Evolutionary conservation across 1,140 invertebrate genomes (phyloP), one percentile per base, ranked within the genome.

Genomic region (Probaryconus sp.): DNA sequence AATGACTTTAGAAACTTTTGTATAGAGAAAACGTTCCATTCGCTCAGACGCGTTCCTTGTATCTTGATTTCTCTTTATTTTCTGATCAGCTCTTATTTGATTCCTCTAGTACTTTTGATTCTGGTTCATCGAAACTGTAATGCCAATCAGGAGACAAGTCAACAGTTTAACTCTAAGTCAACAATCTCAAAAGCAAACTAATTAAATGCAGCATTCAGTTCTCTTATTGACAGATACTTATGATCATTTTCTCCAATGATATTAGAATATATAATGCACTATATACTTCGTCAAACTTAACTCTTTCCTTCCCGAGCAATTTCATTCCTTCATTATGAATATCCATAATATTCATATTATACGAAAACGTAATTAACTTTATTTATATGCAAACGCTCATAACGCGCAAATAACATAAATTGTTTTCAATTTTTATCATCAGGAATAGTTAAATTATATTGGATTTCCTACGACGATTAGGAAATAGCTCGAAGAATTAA

Each of bases 381-480:
- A n/a, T n/a, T n/a, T n/a, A n/a, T n/a, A n/a, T n/a, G n/a, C n/a
- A n/a, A n/a, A n/a, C n/a, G n/a, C n/a, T n/a, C n/a, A n/a, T n/a
- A n/a, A n/a, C n/a, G n/a, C n/a, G n/a, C n/a, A 30, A 42, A 42
- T n/a, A 30, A 43, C 53, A 56, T 31, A 37, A 47, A 11, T 13
- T 20, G 48, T 40, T 21, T 37, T 48, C 18, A 55, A 47, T 30
- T 65, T 55, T 38, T 20, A 6, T 56, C 43, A 50, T 35, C 48
- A 50, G 35, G 30, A 63, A 10, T 64, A 37, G 14, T 37, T 42
- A 43, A 28, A 63, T 56, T 6, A 10, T 9, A 31, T 31, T 24
- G n/a, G 31, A 55, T 58, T 71, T 64, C 50, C 28, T 56, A 71
- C 63, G 42, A 40, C 42, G 48, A 71, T 56, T 63, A 61, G 30